A percentile compares a stretch with the other conserved stretches of the same genome.
Evolutionary conservation across 1,140 invertebrate genomes (phyloP).

Genomic region (Bombus confusus): DNA sequence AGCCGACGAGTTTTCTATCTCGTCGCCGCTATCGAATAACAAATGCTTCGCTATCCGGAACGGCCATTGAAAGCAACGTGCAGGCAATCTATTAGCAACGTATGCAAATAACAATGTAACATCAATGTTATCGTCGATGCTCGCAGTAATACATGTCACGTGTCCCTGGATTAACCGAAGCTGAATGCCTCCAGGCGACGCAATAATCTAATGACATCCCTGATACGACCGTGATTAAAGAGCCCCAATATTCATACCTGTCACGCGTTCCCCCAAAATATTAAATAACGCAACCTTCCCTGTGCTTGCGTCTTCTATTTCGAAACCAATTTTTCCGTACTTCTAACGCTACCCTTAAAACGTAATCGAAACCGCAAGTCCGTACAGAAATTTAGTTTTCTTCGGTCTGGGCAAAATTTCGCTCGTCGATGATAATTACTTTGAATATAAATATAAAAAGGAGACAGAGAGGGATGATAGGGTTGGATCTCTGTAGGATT

Average conservation of each 20-base stretch:
- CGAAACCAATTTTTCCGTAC: too few species aligned
- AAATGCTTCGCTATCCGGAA: neutral
- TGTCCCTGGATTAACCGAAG: conserved; percentile 40
- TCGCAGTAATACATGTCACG: conserved; percentile 39
- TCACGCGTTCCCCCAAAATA: neutral
- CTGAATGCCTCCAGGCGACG: conserved; percentile 38
- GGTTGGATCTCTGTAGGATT: too few species aligned
- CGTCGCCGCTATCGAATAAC: neutral
- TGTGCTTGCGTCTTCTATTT: neutral
- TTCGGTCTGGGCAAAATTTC: too few species aligned
- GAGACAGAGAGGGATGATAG: too few species aligned
- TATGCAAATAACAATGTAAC: conserved; percentile 52
- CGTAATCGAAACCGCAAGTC: too few species aligned
- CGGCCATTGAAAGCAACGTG: conserved; percentile 26
- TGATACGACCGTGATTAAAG: conserved; percentile 35
- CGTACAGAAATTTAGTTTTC: too few species aligned
- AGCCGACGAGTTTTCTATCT: neutral
- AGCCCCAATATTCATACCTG: conserved; percentile 19
- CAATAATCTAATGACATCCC: conserved; percentile 49
- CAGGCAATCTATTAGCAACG: conserved; percentile 28
- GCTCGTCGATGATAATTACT: too few species aligned
- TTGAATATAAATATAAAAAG: too few species aligned
- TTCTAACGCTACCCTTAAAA: too few species aligned
- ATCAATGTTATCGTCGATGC: conserved; percentile 46
- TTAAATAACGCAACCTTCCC: neutral